Conservation (phyloP, 2,113 vertebrate species). For the Pseudorectes ferrugineus region DNA sequence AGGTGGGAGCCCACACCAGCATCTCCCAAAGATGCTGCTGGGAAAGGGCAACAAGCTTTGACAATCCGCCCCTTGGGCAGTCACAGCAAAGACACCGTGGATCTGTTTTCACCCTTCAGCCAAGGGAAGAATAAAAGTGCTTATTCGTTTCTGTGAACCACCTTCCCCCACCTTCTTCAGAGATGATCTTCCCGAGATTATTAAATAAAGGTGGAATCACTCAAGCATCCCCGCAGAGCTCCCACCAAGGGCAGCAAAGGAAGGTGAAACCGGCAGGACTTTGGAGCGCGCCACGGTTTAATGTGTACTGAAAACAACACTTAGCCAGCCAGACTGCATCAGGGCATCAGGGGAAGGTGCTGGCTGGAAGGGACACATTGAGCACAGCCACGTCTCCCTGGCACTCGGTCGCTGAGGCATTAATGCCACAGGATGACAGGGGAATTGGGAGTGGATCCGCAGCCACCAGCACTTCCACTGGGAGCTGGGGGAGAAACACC, state of each 20-base stretch:
- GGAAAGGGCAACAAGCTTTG: neutral
- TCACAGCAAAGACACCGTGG: accelerated
- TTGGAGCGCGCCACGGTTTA: neutral
- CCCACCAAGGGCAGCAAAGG: neutral
- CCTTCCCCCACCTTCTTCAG: neutral
- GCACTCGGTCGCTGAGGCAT: neutral
- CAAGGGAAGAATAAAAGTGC: neutral
- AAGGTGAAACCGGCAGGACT: slow-evolving; percentile 16
- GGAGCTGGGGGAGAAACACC: neutral
- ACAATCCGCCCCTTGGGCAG: accelerated
- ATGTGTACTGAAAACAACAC: neutral
- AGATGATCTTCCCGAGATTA: neutral
- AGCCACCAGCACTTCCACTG: neutral
- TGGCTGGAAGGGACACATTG: slow-evolving; percentile 45
- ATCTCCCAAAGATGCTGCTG: neutral
- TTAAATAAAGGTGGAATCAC: neutral
- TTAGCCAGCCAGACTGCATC: slow-evolving; percentile 19
- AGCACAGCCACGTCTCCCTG: neutral
- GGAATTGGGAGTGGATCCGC: neutral
- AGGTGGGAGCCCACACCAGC: neutral
- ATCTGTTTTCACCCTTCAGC: neutral
- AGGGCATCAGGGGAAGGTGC: neutral
- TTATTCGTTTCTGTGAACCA: neutral
- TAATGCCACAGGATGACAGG: neutral
- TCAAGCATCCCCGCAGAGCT: neutral